phyloP scores from a whole-genome alignment of 2,113 vertebrate species.

The Steatornis caripensis region DNA sequence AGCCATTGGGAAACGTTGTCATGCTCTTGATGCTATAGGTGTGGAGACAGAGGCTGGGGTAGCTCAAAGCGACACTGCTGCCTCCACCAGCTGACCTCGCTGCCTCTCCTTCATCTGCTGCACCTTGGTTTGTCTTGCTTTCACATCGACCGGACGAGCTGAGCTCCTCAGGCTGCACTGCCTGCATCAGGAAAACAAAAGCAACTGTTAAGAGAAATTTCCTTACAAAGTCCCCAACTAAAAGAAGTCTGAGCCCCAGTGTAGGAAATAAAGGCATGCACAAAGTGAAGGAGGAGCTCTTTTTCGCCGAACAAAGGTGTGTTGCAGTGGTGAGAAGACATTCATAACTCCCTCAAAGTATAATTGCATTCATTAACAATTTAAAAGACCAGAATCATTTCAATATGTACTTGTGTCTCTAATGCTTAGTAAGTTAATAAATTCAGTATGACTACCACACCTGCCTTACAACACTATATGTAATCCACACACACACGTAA shows the following conservation, averaged over 20 bases:
- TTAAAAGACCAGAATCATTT: not conserved
- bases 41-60: slow-evolving; percentile 4
- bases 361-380: not conserved
- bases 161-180: slow-evolving; percentile 66
- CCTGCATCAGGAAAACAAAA: slow-evolving; percentile 72
- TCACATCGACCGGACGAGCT: slow-evolving; percentile 57
- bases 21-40: slow-evolving; percentile 61
- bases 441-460: not conserved
- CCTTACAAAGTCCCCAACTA: not conserved
- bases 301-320: not conserved
- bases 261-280: not conserved
- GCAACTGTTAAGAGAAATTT: slow-evolving; percentile 31
- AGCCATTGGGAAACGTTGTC: slow-evolving; percentile 70
- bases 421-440: not conserved
- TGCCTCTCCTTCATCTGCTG: slow-evolving; percentile 49
- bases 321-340: not conserved
- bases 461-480: not conserved
- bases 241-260: not conserved
- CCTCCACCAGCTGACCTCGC: slow-evolving; percentile 5
- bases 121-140: slow-evolving; percentile 15
- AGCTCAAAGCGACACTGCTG: slow-evolving; percentile 56
- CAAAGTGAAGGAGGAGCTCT: not conserved
- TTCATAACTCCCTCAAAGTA: not conserved
- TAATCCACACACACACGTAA: not conserved
- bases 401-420: not conserved